Base-by-base conservation (phyloP, 1,140 invertebrate genomes). In the Luehdorfia chinensis region DNA sequence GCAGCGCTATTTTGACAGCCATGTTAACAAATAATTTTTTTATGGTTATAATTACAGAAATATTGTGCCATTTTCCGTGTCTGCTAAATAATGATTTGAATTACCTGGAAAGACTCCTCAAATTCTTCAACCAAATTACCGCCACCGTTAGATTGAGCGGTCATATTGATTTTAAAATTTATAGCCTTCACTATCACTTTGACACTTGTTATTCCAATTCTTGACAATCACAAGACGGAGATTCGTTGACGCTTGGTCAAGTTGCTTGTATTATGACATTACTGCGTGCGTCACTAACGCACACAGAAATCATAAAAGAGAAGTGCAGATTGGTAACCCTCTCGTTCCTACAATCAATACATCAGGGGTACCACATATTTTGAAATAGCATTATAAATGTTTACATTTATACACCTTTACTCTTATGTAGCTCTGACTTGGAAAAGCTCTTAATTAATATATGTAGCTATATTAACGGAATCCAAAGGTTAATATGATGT, bases 61-160 rank as follows among this genome's bases (percentile, higher is more conserved):
- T 50, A 57, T 18, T 55, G 27, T 34, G 31, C 37, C 41, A 48
- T 52, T 19, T 33, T 48, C 43, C 15, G 50, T 78, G 69, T 71
- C 74, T 11, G 5, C 23, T 31, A 34, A n/a, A n/a, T 6, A 15
- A 50, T 12, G 2, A 46, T 28, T 44, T 45, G 5, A n/a, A 56
- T 63, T 64, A 84, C 83, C 88, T 94, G 93, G 81, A 95, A 95
- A 4, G 93, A 92, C 88, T 95, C 94, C 81, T 95, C 94, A 70
- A 95, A 95, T 78, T 95, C 94, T 63, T 95, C 94, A 13, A 95
- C 92, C 25, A 95, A 80, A 89, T 95, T 95, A 15, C 93, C 93
- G 76, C 91, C 93, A 14, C 93, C 93, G 74, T 93, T 94, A 32
- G 92, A 92, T 44, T 93, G 92, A 41, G 92, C 91, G 53, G 93